Base-by-base conservation (phyloP, 2,888 invertebrate genomes). In the Colostygia pectinataria region DNA sequence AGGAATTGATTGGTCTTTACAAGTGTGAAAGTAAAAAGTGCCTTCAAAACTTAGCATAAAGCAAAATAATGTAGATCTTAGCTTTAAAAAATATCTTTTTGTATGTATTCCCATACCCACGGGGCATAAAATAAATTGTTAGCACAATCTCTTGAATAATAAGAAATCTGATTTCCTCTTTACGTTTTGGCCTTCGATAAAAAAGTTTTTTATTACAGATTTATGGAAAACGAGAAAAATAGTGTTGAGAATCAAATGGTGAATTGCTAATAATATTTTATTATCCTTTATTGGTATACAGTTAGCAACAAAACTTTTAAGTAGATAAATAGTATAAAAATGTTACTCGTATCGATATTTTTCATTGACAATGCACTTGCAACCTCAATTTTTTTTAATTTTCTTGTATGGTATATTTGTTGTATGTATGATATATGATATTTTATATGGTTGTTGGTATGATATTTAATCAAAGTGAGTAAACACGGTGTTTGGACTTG, bases 91-190 rank as follows among this genome's bases (percentile, higher is more conserved):
- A 14, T 20, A 12, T 29, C 1, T 29, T 23, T 36, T 36, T 41
- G 27, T 40, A 28, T 37, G 29, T 60, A 57, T 62, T 63, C 54
- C 14, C 8, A 31, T 51, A 52, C 42, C 51, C 49, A 33, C 38
- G 12, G 42, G 51, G 39, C 42, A 56, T 60, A 25, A 48, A 58
- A 55, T 59, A 55, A 59, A 64, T 49, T 57, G 52, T 44, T 46
- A 40, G 53, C 40, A 32, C 24, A 57, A 55, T 60, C 51, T 55
- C 57, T 55, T 56, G 59, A 56, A 57, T 57, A 45, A 53, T 52
- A 57, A 48, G 33, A 57, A 59, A 49, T 57, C 39, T 33, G 44
- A 57, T 52, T 50, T 54, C 37, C 39, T 28, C 36, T 28, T 45
- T 44, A 40, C 36, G 38, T 44, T 57, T 50, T 55, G 31, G 46